Percentiles rank a stretch among this genome's conserved stretches.
Evolutionary conservation across 2,113 vertebrate species (phyloP).

Genomic region (Petaurus breviceps): DNA sequence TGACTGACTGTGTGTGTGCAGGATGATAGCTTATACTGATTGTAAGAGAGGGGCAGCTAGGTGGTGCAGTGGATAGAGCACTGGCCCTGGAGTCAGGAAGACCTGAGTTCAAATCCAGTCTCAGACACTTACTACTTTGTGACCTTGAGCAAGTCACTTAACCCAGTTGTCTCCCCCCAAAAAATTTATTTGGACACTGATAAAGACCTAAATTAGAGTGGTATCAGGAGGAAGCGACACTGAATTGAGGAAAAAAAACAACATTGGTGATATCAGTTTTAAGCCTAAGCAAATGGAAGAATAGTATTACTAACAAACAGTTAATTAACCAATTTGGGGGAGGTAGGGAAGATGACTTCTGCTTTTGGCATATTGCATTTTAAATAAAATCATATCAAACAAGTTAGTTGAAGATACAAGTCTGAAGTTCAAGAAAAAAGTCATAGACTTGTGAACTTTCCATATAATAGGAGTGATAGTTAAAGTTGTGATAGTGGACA

Average conservation of each 20-base stretch:
- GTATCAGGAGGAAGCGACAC: neutral
- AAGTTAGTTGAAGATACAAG: neutral
- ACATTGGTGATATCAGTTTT: neutral
- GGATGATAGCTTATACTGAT: neutral
- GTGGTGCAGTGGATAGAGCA: neutral
- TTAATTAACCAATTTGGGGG: neutral
- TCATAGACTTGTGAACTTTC: conserved; percentile 2
- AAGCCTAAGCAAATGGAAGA: neutral
- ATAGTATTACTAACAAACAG: neutral
- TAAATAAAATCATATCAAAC: neutral
- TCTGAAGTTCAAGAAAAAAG: neutral
- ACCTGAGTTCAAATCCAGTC: neutral
- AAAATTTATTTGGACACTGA: neutral
- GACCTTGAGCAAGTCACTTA: neutral
- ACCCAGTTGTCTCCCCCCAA: neutral
- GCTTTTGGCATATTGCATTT: neutral
- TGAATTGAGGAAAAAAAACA: neutral
- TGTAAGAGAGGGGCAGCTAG: neutral
- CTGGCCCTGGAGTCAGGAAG: too few species aligned
- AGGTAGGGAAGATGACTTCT: neutral
- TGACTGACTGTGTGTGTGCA: neutral
- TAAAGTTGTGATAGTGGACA: neutral
- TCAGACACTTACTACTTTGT: neutral
- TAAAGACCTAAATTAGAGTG: neutral
- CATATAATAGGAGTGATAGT: neutral